Percentiles rank a stretch among this genome's conserved stretches.
Conservation (phyloP, 2,888 invertebrate species). For the Synanthedon vespiformis region DNA sequence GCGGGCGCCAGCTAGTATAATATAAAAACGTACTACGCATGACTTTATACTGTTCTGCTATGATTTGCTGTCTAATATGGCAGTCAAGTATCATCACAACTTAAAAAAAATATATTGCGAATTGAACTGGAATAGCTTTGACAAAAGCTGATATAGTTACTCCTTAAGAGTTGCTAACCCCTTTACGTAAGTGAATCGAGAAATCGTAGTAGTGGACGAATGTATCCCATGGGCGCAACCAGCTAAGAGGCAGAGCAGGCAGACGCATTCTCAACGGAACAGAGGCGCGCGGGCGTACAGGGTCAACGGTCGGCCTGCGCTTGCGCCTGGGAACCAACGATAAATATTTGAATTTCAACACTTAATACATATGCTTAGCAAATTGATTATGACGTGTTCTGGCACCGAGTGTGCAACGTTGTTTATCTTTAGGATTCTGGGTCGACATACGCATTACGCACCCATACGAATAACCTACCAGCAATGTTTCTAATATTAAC, state of each 20-base stretch:
- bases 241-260: constrained; percentile 13
- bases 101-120: no score
- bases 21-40: no score
- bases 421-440: constrained; percentile 19
- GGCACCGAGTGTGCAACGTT: constrained; percentile 23
- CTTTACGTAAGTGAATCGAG: not conserved
- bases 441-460: not conserved
- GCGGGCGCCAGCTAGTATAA: no score
- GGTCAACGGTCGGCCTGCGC: constrained; percentile 63
- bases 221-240: not conserved
- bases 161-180: no score
- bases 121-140: no score
- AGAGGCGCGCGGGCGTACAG: constrained; percentile 37
- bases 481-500: not conserved
- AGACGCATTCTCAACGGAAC: constrained; percentile 35
- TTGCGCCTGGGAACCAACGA: constrained; percentile 61
- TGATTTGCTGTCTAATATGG: no score
- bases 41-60: no score
- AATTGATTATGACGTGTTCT: constrained; percentile 55
- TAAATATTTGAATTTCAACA: constrained; percentile 70
- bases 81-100: no score
- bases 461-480: not conserved
- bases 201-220: not conserved
- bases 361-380: constrained; percentile 66
- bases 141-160: no score